These are phyloP conservation scores for cat (Felis catus) DNA, from an alignment of 2,113 vertebrate species.

Conservation along the genomic window F.catus_Fca126_mat1.0 CM031421.1:14152501-14153000, in stretches of 20 bases:
- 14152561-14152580: neutral
- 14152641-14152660: neutral
- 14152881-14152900: neutral
- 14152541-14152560: neutral
- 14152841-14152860: conserved; percentile 50
- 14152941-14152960: neutral
- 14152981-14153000: neutral
- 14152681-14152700: neutral
- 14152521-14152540: neutral
- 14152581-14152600: neutral
- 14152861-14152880: conserved; percentile 49
- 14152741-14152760: neutral
- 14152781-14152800: neutral
- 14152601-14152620: neutral
- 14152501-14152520: neutral
- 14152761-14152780: neutral
- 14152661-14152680: neutral
- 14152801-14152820: conserved; percentile 64
- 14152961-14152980: neutral
- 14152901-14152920: neutral
- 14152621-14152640: neutral
- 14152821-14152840: conserved; percentile 53
- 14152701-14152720: neutral
- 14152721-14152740: neutral
- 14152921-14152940: neutral